Evolutionary conservation across 2,113 vertebrate genomes (phyloP).

Genomic region (Electrona antarctica): DNA sequence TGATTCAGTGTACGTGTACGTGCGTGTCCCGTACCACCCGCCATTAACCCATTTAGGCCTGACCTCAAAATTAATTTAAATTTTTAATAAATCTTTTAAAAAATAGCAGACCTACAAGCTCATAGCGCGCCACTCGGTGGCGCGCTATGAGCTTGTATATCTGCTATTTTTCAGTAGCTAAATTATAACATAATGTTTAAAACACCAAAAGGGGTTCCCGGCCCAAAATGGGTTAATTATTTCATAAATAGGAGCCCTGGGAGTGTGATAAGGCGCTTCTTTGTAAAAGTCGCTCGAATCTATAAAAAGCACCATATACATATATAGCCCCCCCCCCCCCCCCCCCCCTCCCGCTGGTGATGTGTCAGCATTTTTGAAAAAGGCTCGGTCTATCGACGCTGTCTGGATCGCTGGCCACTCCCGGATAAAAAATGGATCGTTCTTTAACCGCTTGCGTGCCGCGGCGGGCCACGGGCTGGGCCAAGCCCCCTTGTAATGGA

Average conservation of each 20-base stretch:
- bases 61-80: background rate
- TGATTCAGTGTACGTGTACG: slow-evolving; percentile 8
- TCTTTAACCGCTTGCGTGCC: slow-evolving; percentile 41
- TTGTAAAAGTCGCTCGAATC: slow-evolving; percentile 37
- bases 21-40: background rate
- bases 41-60: background rate
- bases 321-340: slow-evolving; percentile 11
- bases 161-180: no score
- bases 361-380: slow-evolving; percentile 39
- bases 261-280: slow-evolving; percentile 18
- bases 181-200: no score
- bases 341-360: slow-evolving; percentile 22
- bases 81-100: no score
- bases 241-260: slow-evolving; percentile 12
- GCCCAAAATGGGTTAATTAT: no score
- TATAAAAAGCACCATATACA: slow-evolving; percentile 10
- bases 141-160: no score
- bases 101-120: no score
- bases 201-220: no score
- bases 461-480: slow-evolving; percentile 7
- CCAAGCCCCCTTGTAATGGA: slow-evolving; percentile 16
- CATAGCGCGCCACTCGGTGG: no score
- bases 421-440: slow-evolving; percentile 36
- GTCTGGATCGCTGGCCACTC: slow-evolving; percentile 19
- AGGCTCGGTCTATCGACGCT: slow-evolving; percentile 24